Evolutionary conservation across 2,113 vertebrate genomes (phyloP).

Genomic region (Catharus bicknelli): DNA sequence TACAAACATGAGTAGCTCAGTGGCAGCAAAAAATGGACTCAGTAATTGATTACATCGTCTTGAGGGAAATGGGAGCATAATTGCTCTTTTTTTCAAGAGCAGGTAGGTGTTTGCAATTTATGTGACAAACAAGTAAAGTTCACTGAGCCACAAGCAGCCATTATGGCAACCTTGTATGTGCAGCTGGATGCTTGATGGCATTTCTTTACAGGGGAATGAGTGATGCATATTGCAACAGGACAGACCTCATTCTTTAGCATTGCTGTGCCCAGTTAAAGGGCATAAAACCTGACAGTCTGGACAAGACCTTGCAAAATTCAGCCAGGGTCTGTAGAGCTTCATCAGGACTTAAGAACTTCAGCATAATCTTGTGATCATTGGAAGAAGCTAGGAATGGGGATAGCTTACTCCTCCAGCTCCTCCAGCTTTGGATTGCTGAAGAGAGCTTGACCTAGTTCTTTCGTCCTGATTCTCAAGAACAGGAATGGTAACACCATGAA

Average conservation of each 20-base stretch:
- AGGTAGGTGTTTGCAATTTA: background rate
- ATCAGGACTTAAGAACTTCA: background rate
- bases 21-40: background rate
- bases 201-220: background rate
- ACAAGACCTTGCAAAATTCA: background rate
- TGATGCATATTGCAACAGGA: background rate
- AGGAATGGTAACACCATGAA: background rate
- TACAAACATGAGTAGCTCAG: background rate
- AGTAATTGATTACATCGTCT: background rate
- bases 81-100: background rate
- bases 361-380: background rate
- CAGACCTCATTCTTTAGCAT: background rate
- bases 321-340: background rate
- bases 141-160: background rate
- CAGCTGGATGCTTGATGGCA: background rate
- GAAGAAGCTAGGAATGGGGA: background rate
- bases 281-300: background rate
- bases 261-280: background rate
- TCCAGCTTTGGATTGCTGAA: background rate
- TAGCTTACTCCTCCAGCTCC: background rate
- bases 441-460: background rate
- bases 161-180: background rate
- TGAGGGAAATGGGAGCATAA: background rate
- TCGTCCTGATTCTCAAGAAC: background rate
- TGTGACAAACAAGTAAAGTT: background rate